Evolutionary conservation across 2,888 invertebrate species (phyloP), one percentile per base, ranked within the genome.

Genomic region (Plebejus argus): DNA sequence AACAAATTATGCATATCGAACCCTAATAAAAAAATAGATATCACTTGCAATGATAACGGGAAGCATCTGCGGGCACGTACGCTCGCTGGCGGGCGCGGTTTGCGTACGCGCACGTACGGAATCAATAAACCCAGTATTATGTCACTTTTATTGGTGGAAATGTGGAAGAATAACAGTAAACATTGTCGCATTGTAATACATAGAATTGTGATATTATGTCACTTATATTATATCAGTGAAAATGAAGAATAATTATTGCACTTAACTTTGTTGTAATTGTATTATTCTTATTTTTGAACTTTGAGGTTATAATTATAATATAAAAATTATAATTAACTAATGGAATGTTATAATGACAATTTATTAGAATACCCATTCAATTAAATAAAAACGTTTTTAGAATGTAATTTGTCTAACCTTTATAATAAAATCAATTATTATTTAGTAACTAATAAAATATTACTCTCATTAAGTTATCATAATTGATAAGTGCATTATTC

Each of bases 81-180:
- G 66, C 28, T 66, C 28, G 66, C 66, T 28, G 66, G 28, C 66
- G 28, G 15, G 66, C 66, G 12, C 61, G 28, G 4, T 28, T 61
- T 23, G 28, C 66, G 66, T 66, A 66, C 66, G 66, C 66, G 18
- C 66, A 66, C 66, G 66, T 33, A 66, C 66, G 66, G 28, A 66
- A 28, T 28, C 28, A 28, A 66, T 66, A 66, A 66, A 66, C 15
- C 28, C 6, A n/a, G 1, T 28, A 20, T 61, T 61, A 61, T 61
- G 61, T 61, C 4, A 61, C 23, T 61, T n/a, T 23, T 66, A 12
- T 66, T 66, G 1, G 28, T 66, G 28, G 15, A 23, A 66, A 66
- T 15, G 28, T 66, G 61, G 18, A 56, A 56, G n/a, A 53, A 53
- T 12, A 15, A 15, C n/a, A 61, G 23, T 61, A 10, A 23, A 61